These are phyloP conservation scores for Synanceia verrucosa DNA, from an alignment of 2,797 vertebrate species.

Conservation along the genomic window DNA sequence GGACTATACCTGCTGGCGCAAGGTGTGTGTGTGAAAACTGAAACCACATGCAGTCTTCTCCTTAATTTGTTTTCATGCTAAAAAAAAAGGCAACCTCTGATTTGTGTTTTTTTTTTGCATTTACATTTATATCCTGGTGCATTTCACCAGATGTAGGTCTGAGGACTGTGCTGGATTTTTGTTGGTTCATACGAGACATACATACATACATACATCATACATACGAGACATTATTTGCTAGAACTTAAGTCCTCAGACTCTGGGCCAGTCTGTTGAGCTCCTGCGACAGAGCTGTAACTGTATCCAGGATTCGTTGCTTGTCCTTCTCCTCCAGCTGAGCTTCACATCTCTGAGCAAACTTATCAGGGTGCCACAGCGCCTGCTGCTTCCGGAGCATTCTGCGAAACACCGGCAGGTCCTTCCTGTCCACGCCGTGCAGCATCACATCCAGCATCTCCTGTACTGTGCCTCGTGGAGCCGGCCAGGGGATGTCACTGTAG, in stretches of 20 bases:
- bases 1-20: neutral
- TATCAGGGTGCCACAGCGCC: conserved; percentile 90
- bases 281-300: conserved; percentile 89
- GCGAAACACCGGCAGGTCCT: conserved; percentile 77
- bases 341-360: conserved; percentile 88
- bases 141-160: neutral
- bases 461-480: conserved; percentile 80
- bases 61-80: neutral
- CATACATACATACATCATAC: too few relatives aligned
- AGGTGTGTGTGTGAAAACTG: neutral
- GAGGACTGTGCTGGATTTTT: neutral
- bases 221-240: neutral
- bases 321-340: conserved; percentile 82
- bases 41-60: neutral
- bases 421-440: conserved; percentile 82
- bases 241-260: conserved; percentile 64
- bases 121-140: neutral
- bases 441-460: conserved; percentile 87
- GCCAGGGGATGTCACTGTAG: conserved; percentile 91
- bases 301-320: conserved; percentile 81
- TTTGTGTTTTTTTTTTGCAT: neutral
- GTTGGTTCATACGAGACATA: neutral
- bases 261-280: conserved; percentile 88
- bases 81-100: neutral
- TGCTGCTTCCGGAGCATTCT: conserved; percentile 86